Evolutionary conservation across 1,140 invertebrate genomes (phyloP).

Genomic region (Drosophila triauraria): DNA sequence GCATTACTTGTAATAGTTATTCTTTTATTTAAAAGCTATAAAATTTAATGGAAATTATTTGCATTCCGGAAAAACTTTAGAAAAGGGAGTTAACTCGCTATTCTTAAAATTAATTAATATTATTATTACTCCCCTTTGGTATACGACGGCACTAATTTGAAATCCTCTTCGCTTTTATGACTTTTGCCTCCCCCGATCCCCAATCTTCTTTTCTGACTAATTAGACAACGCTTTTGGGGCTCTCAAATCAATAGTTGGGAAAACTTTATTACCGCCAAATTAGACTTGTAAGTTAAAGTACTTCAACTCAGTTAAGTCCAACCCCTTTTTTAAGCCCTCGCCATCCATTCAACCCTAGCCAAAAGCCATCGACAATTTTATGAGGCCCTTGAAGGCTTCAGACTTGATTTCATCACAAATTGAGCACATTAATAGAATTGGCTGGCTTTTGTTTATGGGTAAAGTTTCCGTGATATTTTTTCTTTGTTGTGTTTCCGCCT

Average conservation of each 20-base stretch:
- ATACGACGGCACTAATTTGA: slow-evolving; percentile 19
- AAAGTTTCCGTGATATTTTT: slow-evolving; percentile 30
- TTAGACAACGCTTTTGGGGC: slow-evolving; percentile 48
- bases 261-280: slow-evolving; percentile 66
- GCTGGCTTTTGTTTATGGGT: slow-evolving; percentile 46
- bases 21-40: no score
- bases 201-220: slow-evolving; percentile 52
- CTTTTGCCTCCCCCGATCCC: neutral
- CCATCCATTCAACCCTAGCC: slow-evolving; percentile 19
- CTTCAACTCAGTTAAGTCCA: slow-evolving; percentile 42
- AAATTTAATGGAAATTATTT: no score
- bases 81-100: neutral
- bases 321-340: slow-evolving; percentile 21
- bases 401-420: slow-evolving; percentile 57
- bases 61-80: neutral
- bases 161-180: slow-evolving; percentile 33
- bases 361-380: slow-evolving; percentile 39
- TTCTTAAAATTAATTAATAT: slow-evolving; percentile 38
- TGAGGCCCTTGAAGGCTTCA: slow-evolving; percentile 40
- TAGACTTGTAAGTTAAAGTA: slow-evolving; percentile 51
- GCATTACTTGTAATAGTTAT: no score
- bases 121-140: slow-evolving; percentile 20
- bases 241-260: slow-evolving; percentile 54
- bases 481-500: slow-evolving; percentile 2
- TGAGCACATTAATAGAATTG: slow-evolving; percentile 59